Evolutionary conservation across 2,113 vertebrate genomes (phyloP), one percentile per base, ranked within the genome.

Genomic region (Melanostigma gelatinosum): DNA sequence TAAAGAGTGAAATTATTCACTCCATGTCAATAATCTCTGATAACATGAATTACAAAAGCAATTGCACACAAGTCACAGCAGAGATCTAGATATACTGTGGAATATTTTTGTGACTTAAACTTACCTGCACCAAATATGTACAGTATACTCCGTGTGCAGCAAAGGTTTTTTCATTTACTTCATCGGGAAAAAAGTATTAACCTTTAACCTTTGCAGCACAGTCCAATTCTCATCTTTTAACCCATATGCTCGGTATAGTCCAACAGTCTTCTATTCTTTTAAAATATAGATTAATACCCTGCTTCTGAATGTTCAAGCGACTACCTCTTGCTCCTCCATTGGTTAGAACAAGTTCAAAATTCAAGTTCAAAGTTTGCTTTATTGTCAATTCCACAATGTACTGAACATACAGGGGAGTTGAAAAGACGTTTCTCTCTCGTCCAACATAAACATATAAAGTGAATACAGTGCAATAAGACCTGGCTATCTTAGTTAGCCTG

Each of bases 1-100:
- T 80, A 36, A 38, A 65, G 75, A 81, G 5, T 82, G 0, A 46
- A 68, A 80, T 63, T 20, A 46, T 72, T 72, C 60, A 64, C 1
- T 12, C 32, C 52, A 27, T 50, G 44, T 80, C 65, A 77, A 80
- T 22, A 15, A 4, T 6, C 34, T 69, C 22, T 6, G 54, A 74
- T 65, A 64, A 40, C 36, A 80, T 50, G 42, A 8, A 15, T 42
- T 66, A 62, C 20, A 58, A 42, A 77, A 50, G n/a, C 22, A 55
- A 24, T n/a, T 50, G 7, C 34, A 55, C 20, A 6, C 6, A 65
- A 48, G 52, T 67, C 13, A 54, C 6, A 32, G 54, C 20, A 68
- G 3, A 55, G 54, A 54, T 54, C 36, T 42, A 65, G 38, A 65
- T 65, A 27, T 6, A 44, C 38, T 44, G 22, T 42, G 38, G 63